phyloP scores from a whole-genome alignment of 2,113 vertebrate genomes.

The Epinephelus lanceolatus region DNA sequence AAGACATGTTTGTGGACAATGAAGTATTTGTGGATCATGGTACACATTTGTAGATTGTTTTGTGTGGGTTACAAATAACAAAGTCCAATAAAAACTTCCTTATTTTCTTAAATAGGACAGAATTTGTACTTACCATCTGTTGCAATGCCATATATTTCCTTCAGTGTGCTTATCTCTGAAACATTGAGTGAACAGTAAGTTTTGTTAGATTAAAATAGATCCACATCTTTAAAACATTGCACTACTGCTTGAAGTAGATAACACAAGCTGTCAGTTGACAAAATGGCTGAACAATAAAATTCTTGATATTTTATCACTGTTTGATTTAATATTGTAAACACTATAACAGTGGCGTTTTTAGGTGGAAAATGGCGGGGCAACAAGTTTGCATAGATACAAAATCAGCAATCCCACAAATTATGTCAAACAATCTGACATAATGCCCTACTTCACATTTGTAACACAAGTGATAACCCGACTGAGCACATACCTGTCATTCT shows the following conservation, averaged over 20 bases:
- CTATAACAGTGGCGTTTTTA: not conserved
- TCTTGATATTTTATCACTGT: not conserved
- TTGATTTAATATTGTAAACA: not conserved
- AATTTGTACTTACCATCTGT: constrained; percentile 89
- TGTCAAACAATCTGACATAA: not conserved
- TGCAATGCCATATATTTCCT: constrained; percentile 95
- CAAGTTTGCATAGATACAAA: too few species aligned
- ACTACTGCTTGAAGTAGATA: not conserved
- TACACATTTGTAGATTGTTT: too few species aligned
- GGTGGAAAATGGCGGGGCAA: too few species aligned
- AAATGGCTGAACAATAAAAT: not conserved
- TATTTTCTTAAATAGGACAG: not conserved
- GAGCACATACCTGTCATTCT: too few species aligned
- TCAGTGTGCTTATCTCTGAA: constrained; percentile 97
- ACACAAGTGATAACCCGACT: not conserved
- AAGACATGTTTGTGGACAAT: too few species aligned
- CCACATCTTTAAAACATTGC: not conserved
- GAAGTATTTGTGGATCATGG: too few species aligned
- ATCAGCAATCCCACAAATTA: too few species aligned
- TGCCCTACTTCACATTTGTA: not conserved
- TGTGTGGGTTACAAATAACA: too few species aligned
- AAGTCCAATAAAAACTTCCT: too few species aligned
- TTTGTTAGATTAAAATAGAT: not conserved
- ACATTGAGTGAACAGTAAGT: constrained; percentile 60
- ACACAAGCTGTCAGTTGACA: not conserved